A percentile compares a stretch with the other conserved stretches of the same genome.
phyloP scores from a whole-genome alignment of 2,888 invertebrate species.

The Nebria brevicollis region DNA sequence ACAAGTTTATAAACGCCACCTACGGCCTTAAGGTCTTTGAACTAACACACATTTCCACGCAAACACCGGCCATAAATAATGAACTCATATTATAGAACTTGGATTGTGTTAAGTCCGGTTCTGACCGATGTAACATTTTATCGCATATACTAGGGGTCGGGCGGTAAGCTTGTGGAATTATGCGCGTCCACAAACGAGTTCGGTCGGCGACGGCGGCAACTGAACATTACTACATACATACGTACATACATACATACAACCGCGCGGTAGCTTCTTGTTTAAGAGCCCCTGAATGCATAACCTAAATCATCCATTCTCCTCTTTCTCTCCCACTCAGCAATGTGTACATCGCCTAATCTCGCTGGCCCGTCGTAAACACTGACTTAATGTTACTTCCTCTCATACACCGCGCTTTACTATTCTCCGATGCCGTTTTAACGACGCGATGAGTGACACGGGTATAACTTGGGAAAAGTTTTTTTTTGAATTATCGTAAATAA shows the following conservation, averaged over 20 bases:
- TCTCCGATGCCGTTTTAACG: not conserved
- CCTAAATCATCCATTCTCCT: conserved; percentile 8
- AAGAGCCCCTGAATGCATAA: conserved; percentile 14
- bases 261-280: conserved; percentile 15
- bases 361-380: conserved; percentile 4
- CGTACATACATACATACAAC: not conserved
- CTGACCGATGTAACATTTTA: conserved; percentile 20
- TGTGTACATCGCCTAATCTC: conserved; percentile 5
- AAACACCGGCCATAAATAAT: conserved; percentile 20
- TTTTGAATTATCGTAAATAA: not conserved
- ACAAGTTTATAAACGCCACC: not conserved
- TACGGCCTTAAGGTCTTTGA: not conserved
- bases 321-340: not conserved
- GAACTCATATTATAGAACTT: conserved; percentile 4
- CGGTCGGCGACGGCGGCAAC: not conserved
- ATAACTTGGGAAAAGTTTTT: not conserved
- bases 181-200: conserved; percentile 14
- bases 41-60: conserved; percentile 12
- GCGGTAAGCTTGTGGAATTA: conserved; percentile 22
- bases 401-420: not conserved
- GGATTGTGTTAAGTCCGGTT: conserved; percentile 13
- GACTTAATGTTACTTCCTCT: conserved; percentile 7
- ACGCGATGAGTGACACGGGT: conserved; percentile 8
- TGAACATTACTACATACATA: too few species aligned
- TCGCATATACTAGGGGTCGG: conserved; percentile 4